A percentile compares a stretch with the other conserved stretches of the same genome.
phyloP scores from a whole-genome alignment of 2,888 invertebrate species.

The Harpalus rufipes region DNA sequence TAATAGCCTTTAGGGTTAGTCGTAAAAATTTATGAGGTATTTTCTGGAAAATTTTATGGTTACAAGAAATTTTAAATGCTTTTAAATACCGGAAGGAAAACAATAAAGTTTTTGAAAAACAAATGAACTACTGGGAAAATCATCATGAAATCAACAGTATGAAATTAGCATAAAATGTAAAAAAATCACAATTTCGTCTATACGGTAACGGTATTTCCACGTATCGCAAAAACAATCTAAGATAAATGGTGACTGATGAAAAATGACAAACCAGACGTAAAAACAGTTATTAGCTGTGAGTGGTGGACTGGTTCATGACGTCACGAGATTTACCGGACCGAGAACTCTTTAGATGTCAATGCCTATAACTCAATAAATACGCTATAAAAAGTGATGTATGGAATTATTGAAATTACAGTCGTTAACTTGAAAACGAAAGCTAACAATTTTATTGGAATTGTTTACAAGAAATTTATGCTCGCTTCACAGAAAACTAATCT shows the following conservation, averaged over 20 bases:
- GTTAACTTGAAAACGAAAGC: slow-evolving; percentile 32
- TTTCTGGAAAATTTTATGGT: background rate
- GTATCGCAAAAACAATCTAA: slow-evolving; percentile 27
- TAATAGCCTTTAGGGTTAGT: background rate
- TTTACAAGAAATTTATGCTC: background rate
- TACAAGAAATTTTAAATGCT: background rate
- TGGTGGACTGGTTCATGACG: slow-evolving; percentile 33
- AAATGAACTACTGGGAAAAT: slow-evolving; percentile 17
- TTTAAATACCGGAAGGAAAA: background rate
- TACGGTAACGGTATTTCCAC: slow-evolving; percentile 10
- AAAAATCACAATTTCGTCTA: slow-evolving; percentile 12
- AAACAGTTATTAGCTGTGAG: slow-evolving; percentile 40
- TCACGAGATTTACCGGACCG: slow-evolving; percentile 35
- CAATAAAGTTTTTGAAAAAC: background rate
- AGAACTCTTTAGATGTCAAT: slow-evolving; percentile 38
- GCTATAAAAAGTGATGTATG: slow-evolving; percentile 1
- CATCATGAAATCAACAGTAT: background rate
- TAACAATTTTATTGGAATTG: background rate
- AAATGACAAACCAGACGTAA: slow-evolving; percentile 45
- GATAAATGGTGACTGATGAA: slow-evolving; percentile 37
- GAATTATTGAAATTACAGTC: slow-evolving; percentile 25
- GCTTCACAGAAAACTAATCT: background rate
- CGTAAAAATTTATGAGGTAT: background rate
- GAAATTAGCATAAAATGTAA: slow-evolving; percentile 4
- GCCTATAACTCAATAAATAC: slow-evolving; percentile 30